Evolutionary conservation across 2,113 vertebrate species (phyloP).

Genomic region (Origma solitaria): DNA sequence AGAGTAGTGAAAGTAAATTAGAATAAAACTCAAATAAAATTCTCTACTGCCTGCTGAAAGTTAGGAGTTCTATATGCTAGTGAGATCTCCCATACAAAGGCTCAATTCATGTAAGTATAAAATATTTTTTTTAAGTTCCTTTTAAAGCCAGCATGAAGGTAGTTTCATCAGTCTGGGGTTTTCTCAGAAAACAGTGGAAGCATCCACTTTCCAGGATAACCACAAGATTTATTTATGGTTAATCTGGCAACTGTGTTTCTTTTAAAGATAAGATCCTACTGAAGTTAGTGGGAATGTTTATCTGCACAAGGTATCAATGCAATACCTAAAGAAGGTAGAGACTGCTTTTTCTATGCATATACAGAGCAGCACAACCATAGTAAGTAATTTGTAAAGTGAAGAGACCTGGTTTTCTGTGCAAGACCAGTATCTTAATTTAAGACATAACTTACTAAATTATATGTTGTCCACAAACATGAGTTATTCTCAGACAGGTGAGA

Average conservation of each 20-base stretch:
- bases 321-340: neutral
- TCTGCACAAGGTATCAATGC: neutral
- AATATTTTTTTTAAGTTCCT: neutral
- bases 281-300: neutral
- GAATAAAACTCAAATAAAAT: conserved; percentile 16
- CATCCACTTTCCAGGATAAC: neutral
- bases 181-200: neutral
- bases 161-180: neutral
- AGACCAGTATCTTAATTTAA: neutral
- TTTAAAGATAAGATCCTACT: neutral
- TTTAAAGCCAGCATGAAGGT: neutral
- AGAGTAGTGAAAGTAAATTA: neutral
- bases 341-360: neutral
- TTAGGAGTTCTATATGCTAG: neutral
- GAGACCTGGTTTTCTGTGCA: neutral
- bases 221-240: neutral
- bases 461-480: neutral
- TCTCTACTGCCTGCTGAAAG: neutral
- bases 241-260: neutral
- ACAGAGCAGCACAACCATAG: neutral
- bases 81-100: neutral
- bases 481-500: neutral
- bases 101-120: neutral
- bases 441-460: neutral
- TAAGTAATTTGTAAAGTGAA: neutral